These are phyloP conservation scores for Oscheius sp. DNA, from an alignment of 2,888 invertebrate genomes.

Conservation along the genomic window DNA sequence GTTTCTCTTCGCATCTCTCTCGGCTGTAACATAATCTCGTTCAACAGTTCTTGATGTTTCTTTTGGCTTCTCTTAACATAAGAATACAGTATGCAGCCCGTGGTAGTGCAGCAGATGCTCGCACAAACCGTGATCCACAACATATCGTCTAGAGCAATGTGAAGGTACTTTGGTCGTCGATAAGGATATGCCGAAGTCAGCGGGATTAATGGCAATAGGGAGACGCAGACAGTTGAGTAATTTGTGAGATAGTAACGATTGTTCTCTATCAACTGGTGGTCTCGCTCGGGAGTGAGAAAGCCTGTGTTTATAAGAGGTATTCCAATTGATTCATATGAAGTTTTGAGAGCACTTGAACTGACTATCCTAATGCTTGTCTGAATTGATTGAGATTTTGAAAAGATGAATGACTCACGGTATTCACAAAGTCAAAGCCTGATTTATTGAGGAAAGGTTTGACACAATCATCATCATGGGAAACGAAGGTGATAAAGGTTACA, in stretches of 20 bases:
- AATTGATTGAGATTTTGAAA: no score
- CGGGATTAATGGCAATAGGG: constrained; percentile 43
- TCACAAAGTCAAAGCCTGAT: neutral
- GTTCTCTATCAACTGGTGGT: constrained; percentile 45
- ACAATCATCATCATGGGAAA: constrained; percentile 17
- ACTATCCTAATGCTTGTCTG: constrained; percentile 44
- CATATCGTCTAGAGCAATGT: constrained; percentile 51
- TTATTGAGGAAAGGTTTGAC: neutral
- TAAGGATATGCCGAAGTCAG: constrained; percentile 36
- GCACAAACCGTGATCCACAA: constrained; percentile 50
- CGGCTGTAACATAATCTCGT: constrained; percentile 45
- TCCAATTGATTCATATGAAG: constrained; percentile 38
- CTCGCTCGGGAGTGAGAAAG: constrained; percentile 34
- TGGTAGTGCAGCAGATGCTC: constrained; percentile 39
- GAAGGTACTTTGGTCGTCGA: constrained; percentile 45
- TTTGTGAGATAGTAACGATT: constrained; percentile 40
- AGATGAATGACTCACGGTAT: constrained; percentile 15
- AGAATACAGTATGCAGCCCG: constrained; percentile 45
- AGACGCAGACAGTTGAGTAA: constrained; percentile 40
- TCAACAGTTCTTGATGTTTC: constrained; percentile 42
- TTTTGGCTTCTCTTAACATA: constrained; percentile 38
- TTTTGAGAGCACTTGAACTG: constrained; percentile 32
- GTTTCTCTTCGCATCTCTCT: no score
- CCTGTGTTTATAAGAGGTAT: constrained; percentile 32
- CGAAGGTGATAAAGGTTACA: constrained; percentile 14